Evolutionary conservation across 2,888 invertebrate species (phyloP).

Genomic region (Lissonota sp.): DNA sequence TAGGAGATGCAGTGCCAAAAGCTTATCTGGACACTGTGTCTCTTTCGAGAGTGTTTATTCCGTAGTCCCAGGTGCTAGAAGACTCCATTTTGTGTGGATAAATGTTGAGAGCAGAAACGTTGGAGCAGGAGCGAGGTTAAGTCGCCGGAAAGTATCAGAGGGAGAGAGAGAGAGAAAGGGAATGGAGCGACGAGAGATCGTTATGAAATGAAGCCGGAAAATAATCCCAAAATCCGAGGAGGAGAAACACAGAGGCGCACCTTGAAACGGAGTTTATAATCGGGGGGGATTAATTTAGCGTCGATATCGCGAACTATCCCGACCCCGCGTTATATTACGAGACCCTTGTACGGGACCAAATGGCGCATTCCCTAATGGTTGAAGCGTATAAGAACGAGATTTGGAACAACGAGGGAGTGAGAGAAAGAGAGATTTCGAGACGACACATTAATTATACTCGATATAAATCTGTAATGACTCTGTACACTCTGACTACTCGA

Average conservation of each 20-base stretch:
- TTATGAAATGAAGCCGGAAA: constrained; percentile 60
- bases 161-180: constrained; percentile 4
- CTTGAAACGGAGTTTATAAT: constrained; percentile 62
- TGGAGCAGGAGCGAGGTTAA: constrained; percentile 39
- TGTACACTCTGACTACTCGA: constrained; percentile 33
- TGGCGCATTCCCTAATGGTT: constrained; percentile 17
- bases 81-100: constrained; percentile 17
- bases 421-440: constrained; percentile 41
- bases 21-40: constrained; percentile 21
- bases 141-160: constrained; percentile 44
- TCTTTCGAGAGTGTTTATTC: constrained; percentile 27
- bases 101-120: constrained; percentile 6
- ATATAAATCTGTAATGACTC: constrained; percentile 42
- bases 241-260: constrained; percentile 16
- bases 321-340: constrained; percentile 38
- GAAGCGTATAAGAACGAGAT: constrained; percentile 49
- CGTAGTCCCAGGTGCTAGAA: constrained; percentile 22
- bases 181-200: constrained; percentile 41
- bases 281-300: constrained; percentile 65
- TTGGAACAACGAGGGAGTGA: constrained; percentile 39
- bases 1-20: constrained; percentile 30
- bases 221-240: constrained; percentile 55
- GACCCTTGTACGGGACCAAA: constrained; percentile 12
- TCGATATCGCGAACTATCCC: constrained; percentile 59
- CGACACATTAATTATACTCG: constrained; percentile 57